A percentile compares a stretch with the other conserved stretches of the same genome.
These are phyloP conservation scores for Nycteola revayana DNA, from an alignment of 2,888 invertebrate species.

Conservation along the genomic window DNA sequence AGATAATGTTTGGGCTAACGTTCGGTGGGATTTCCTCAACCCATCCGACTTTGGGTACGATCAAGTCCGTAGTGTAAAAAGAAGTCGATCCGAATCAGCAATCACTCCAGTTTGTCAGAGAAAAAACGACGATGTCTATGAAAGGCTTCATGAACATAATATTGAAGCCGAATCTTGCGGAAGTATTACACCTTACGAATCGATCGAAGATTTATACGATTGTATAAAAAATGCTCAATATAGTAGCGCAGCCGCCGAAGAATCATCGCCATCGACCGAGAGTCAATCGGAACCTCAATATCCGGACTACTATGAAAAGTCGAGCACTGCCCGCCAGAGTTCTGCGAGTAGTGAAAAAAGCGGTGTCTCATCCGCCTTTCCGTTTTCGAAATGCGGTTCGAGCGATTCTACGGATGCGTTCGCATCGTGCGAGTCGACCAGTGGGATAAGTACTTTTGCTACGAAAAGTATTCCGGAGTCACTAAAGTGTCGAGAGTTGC, in stretches of 20 bases:
- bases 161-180: constrained; percentile 69
- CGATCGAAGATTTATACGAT: constrained; percentile 76
- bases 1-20: constrained; percentile 76
- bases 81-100: constrained; percentile 74
- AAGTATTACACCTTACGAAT: constrained; percentile 76
- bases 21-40: constrained; percentile 73
- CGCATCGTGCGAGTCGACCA: constrained; percentile 74
- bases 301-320: constrained; percentile 69
- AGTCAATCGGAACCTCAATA: constrained; percentile 71
- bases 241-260: constrained; percentile 59
- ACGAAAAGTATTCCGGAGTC: constrained; percentile 63
- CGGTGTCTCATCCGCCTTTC: constrained; percentile 74
- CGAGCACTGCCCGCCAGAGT: constrained; percentile 67
- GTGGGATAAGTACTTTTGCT: constrained; percentile 67
- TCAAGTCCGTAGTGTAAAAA: constrained; percentile 66
- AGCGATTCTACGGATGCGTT: constrained; percentile 72
- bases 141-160: constrained; percentile 58
- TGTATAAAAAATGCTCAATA: constrained; percentile 76
- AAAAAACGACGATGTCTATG: constrained; percentile 71
- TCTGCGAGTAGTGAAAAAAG: constrained; percentile 75
- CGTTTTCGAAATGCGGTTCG: constrained; percentile 76
- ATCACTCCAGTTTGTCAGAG: constrained; percentile 62
- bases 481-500: constrained; percentile 64
- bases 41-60: constrained; percentile 74
- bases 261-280: constrained; percentile 70